Evolutionary conservation across 2,797 vertebrate genomes (phyloP).

Genomic region (Hapalemur alaotrensis): DNA sequence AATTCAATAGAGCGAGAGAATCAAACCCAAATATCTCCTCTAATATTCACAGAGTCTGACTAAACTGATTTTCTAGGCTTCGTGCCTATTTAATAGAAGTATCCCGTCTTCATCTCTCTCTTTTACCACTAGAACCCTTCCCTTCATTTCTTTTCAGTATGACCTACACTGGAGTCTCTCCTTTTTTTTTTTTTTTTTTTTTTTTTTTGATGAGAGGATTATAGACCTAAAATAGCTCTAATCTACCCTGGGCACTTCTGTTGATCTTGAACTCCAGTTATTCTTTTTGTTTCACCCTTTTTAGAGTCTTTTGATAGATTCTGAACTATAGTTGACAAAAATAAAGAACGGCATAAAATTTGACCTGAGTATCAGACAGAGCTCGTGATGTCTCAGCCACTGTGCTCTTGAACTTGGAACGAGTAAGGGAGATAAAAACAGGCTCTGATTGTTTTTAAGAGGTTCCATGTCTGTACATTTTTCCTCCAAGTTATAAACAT

Average conservation of each 20-base stretch:
- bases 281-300: background rate
- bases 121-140: background rate
- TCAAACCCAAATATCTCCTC: background rate
- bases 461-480: background rate
- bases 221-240: background rate
- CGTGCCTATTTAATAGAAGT: background rate
- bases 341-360: background rate
- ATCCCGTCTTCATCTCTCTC: background rate
- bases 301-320: background rate
- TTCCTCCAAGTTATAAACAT: background rate
- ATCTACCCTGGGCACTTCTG: background rate
- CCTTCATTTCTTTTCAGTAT: background rate
- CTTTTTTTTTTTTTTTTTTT: background rate
- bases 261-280: background rate
- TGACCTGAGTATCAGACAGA: background rate
- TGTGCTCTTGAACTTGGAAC: background rate
- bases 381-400: background rate
- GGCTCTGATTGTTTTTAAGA: background rate
- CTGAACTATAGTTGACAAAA: background rate
- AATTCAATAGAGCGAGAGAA: background rate
- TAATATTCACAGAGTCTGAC: constrained; percentile 43
- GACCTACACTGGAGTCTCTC: background rate
- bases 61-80: constrained; percentile 40
- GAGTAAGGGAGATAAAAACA: background rate
- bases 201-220: background rate